Base-by-base conservation (phyloP, 2,113 vertebrate genomes). In the Sebastes schlegelii region DNA sequence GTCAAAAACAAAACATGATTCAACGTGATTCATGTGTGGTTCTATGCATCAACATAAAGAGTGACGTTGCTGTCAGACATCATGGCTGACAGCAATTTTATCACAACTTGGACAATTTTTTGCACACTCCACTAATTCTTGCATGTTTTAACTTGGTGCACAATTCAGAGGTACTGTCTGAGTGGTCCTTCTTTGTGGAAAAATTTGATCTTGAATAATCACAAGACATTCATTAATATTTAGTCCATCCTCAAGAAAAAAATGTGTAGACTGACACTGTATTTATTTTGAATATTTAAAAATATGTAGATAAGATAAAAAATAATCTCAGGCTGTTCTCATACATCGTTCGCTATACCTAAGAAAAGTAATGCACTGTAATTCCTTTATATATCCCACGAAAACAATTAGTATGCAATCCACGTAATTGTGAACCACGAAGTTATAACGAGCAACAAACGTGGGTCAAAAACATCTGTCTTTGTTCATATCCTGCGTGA, bases 1-100 rank as follows among this genome's bases (percentile, higher is more conserved):
- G 10, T 64, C 21, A 57, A 14, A 83, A 69, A 51, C 23, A 10
- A 51, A 14, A 82, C 67, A 54, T 26, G 45, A 74, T 8, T 43
- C 8, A 34, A 34, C 4, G 3, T 34, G 34, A 75, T 78, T 78
- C 9, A n/a, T 4, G 55, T 48, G 67, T 60, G 0, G 17, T 21
- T 63, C 54, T 58, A 46, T 17, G 8, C n/a, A 34, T 45, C 19
- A 58, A 51, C 10, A 51, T 45, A 42, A n/a, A 40, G 45, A 69
- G 0, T 43, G 55, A 51, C 7, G 19, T 9, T 43, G 16, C 70
- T 64, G 19, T 55, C 64, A 81, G 48, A 48, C 42, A 42, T 13
- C 8, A 12, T 69, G 5, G 4, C 54, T 43, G 55, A 34, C 0
- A 19, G 19, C 26, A 54, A 54, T 40, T 57, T 1, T 14, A 43